Base-by-base conservation (phyloP, 2,888 invertebrate genomes). In the Dicranocentrus wangi region DNA sequence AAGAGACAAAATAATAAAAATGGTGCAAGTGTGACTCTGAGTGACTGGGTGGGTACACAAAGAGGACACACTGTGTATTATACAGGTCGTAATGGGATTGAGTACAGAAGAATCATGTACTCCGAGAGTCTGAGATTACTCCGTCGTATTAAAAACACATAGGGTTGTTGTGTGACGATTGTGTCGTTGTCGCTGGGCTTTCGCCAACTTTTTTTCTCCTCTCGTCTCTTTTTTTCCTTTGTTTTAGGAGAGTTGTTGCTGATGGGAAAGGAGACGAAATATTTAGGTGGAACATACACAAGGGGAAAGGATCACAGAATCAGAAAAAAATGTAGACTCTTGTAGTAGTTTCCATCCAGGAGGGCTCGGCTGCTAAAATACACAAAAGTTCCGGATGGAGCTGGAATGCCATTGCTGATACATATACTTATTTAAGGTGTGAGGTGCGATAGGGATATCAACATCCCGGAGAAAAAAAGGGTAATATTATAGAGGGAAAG, bases 71-170 rank as follows among this genome's bases (percentile, higher is more conserved):
- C n/a, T n/a, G n/a, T n/a, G n/a, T n/a, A n/a, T n/a, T n/a, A n/a
- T n/a, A n/a, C 25, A 51, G 47, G 15, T 60, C 23, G 47, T 68
- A 68, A 60, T 72, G 65, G 65, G 72, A 77, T 58, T 66, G 66
- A 72, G 71, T 66, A 58, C 72, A 69, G 32, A 39, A 53, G 69
- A 68, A 80, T 80, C 73, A 80, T 61, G 73, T 60, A 63, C 51
- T 66, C 72, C 39, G 60, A 51, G 53, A 78, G n/a, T 61, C 72
- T 53, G 61, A 73, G 80, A 80, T 73, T 80, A 72, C 66, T 55
- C 19, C 32, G n/a, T 17, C 25, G 47, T 72, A 72, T 72, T 68
- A 73, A 68, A 71, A 55, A 55, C 13, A 61, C 53, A 61, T 47
- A 71, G 66, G 71, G 21, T 78, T 43, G 21, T 42, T 43, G n/a